A percentile compares a stretch with the other conserved stretches of the same genome.
Conservation (phyloP, 35 echinoderm and acorn worm species). For the Chiridota heheva region DNA sequence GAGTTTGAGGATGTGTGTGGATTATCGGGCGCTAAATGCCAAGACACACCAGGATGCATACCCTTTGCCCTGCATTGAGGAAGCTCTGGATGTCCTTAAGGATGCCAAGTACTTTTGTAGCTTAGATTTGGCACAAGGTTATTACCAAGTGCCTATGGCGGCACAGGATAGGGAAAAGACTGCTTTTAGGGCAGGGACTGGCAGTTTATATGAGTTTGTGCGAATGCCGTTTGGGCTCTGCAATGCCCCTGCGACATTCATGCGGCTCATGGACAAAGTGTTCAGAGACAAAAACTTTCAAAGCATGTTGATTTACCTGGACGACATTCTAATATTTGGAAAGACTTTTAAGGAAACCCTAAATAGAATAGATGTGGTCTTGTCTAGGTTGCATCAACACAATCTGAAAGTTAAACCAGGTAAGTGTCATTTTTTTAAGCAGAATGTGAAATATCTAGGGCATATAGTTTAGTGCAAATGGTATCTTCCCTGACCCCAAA, state of each 20-base stretch:
- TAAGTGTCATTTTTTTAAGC: conserved; percentile 52
- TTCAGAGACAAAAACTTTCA: conserved; percentile 63
- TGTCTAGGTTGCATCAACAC: too few relatives aligned
- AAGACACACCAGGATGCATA: conserved; percentile 37
- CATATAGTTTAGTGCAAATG: conserved; percentile 12
- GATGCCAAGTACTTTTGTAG: conserved; percentile 57
- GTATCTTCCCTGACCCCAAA: conserved; percentile 43
- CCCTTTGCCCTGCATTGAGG: conserved; percentile 22
- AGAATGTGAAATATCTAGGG: too few relatives aligned
- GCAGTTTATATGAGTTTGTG: conserved; percentile 47
- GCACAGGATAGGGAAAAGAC: conserved; percentile 47
- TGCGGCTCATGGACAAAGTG: conserved; percentile 54
- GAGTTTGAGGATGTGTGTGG: conserved; percentile 12
- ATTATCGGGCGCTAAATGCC: conserved; percentile 12
- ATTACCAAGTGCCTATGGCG: conserved; percentile 37
- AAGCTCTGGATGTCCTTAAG: conserved; percentile 42
- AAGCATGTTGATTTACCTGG: conserved; percentile 39
- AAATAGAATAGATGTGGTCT: conserved; percentile 43
- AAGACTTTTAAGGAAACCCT: conserved; percentile 52
- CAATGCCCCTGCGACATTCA: conserved; percentile 61
- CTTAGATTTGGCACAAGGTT: conserved; percentile 37
- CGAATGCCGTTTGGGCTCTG: conserved; percentile 57
- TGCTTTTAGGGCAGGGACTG: conserved; percentile 44
- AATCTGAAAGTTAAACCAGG: too few relatives aligned
- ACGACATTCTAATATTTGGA: conserved; percentile 70